A percentile compares a stretch with the other conserved stretches of the same genome.
Evolutionary conservation across 37 sponge, comb jelly and placozoan genomes (phyloP).

Genomic region (Petrosia ficiformis): DNA sequence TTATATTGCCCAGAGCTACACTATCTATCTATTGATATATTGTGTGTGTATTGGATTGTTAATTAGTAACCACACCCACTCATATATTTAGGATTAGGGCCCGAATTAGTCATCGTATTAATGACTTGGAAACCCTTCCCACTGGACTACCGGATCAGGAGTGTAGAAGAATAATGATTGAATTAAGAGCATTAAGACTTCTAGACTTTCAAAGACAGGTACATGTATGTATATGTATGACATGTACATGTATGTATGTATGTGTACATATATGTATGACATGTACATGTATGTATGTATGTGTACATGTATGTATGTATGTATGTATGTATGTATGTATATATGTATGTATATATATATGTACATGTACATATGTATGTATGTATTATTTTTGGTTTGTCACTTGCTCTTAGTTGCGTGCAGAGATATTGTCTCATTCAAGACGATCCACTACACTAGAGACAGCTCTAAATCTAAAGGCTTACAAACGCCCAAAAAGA

Average conservation of each 20-base stretch:
- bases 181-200: slow-evolving; percentile 83
- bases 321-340: not conserved
- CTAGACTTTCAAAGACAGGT: slow-evolving; percentile 93
- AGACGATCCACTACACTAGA: slow-evolving; percentile 91
- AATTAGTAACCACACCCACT: too few species aligned
- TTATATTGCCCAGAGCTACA: too few species aligned
- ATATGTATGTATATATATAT: slow-evolving; percentile 24
- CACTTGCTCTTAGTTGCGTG: slow-evolving; percentile 58
- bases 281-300: slow-evolving; percentile 6
- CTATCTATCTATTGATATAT: too few species aligned
- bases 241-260: too few species aligned
- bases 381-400: not conserved
- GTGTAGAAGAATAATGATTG: slow-evolving; percentile 79
- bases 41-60: too few species aligned
- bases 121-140: slow-evolving; percentile 66
- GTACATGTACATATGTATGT: slow-evolving; percentile 2
- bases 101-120: slow-evolving; percentile 82
- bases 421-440: slow-evolving; percentile 71
- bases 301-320: slow-evolving; percentile 12
- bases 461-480: slow-evolving; percentile 93
- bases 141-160: slow-evolving; percentile 43
- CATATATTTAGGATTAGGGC: slow-evolving; percentile 64
- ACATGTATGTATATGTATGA: not conserved
- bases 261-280: too few species aligned
- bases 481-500: slow-evolving; percentile 91